Percentiles rank a stretch among this genome's conserved stretches.
Conservation (phyloP, 2,797 vertebrate genomes). For the Malacoctenus gilli region DNA sequence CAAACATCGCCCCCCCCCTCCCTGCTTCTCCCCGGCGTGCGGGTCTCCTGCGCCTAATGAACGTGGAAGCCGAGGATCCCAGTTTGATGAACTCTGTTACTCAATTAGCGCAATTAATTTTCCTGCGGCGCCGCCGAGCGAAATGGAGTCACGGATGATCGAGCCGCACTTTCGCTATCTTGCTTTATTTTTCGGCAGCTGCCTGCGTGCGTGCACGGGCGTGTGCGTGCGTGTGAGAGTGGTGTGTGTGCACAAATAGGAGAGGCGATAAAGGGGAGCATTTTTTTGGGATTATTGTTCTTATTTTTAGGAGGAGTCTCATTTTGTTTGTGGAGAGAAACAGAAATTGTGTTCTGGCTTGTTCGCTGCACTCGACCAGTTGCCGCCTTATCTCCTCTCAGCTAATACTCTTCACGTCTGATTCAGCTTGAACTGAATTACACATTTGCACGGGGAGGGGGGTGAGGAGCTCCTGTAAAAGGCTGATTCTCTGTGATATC, state of each 20-base stretch:
- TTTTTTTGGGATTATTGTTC: no score
- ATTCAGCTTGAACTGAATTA: slow-evolving; percentile 59
- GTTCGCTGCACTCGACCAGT: slow-evolving; percentile 46
- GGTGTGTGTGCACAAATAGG: no score
- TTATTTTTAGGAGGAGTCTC: slow-evolving; percentile 5
- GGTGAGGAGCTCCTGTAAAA: slow-evolving; percentile 23
- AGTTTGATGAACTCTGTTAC: slow-evolving; percentile 90
- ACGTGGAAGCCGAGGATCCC: slow-evolving; percentile 88
- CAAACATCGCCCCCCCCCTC: slow-evolving; percentile 24
- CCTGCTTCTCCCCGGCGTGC: slow-evolving; percentile 42
- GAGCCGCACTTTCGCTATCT: slow-evolving; percentile 67
- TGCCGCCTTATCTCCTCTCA: slow-evolving; percentile 51
- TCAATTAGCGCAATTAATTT: slow-evolving; percentile 96
- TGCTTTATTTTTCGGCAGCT: slow-evolving; percentile 68
- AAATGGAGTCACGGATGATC: slow-evolving; percentile 82
- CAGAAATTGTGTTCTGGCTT: slow-evolving; percentile 53
- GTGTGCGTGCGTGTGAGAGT: slow-evolving; percentile 2
- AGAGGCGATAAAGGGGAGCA: not conserved
- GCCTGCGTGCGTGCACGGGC: slow-evolving; percentile 13
- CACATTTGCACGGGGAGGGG: slow-evolving; percentile 32
- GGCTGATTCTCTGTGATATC: slow-evolving; percentile 37
- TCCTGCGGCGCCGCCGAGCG: slow-evolving; percentile 84
- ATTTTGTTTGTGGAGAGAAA: slow-evolving; percentile 56
- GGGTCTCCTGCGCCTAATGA: slow-evolving; percentile 79
- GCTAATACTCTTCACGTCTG: slow-evolving; percentile 54